Conservation (phyloP, 2,113 vertebrate genomes). For the Catharus minimus region DNA sequence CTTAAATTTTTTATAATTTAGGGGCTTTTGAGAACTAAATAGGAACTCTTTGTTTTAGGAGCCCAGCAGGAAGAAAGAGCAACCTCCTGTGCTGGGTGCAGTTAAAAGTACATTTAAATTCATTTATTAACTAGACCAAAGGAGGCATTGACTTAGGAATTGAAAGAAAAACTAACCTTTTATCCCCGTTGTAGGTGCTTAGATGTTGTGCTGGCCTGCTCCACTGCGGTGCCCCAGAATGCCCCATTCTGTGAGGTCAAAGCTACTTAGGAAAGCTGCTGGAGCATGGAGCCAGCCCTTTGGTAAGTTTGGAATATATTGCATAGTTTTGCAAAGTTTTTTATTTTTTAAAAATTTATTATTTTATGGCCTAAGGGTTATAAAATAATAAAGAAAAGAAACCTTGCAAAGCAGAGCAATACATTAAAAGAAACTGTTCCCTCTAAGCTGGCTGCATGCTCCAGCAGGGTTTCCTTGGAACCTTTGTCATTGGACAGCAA, state of each 20-base stretch:
- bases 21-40: background rate
- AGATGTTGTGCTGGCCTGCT: slow-evolving; percentile 44
- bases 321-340: slow-evolving; percentile 71
- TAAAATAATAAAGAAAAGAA: slow-evolving; percentile 73
- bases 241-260: slow-evolving; percentile 46
- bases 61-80: background rate
- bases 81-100: background rate
- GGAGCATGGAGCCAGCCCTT: slow-evolving; percentile 62
- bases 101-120: background rate
- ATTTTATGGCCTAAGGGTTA: slow-evolving; percentile 62
- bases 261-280: slow-evolving; percentile 63
- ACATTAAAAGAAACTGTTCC: background rate
- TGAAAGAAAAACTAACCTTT: slow-evolving; percentile 30
- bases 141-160: background rate
- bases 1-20: background rate
- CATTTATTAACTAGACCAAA: background rate
- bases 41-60: background rate
- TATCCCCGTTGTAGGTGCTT: slow-evolving; percentile 51
- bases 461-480: slow-evolving; percentile 64
- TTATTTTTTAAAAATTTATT: background rate
- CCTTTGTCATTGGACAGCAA: slow-evolving; percentile 19
- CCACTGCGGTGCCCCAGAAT: slow-evolving; percentile 22
- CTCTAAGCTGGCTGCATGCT: slow-evolving; percentile 45
- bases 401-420: slow-evolving; percentile 74
- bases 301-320: slow-evolving; percentile 65